Conservation (phyloP, 2,888 invertebrate genomes). For the Tachystola acroxantha region DNA sequence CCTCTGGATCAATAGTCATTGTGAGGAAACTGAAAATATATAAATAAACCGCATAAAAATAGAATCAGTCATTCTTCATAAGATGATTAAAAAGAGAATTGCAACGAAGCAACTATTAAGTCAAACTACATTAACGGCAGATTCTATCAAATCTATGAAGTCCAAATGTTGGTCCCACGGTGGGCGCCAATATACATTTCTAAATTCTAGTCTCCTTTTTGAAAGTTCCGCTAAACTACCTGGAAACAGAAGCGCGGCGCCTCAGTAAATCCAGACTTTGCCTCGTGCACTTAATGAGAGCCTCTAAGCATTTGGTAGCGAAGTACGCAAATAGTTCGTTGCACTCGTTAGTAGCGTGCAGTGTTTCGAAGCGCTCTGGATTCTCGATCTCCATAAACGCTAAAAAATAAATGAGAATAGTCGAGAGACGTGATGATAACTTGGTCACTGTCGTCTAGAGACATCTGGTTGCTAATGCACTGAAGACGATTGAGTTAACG, state of each 20-base stretch:
- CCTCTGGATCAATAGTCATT: slow-evolving; percentile 65
- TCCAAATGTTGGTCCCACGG: too few relatives aligned
- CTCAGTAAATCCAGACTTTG: slow-evolving; percentile 85
- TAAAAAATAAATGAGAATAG: slow-evolving; percentile 26
- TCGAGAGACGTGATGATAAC: too few relatives aligned
- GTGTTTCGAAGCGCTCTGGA: slow-evolving; percentile 76
- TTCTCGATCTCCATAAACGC: slow-evolving; percentile 82
- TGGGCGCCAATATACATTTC: too few relatives aligned
- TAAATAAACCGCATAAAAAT: too few relatives aligned
- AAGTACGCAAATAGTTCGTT: slow-evolving; percentile 90
- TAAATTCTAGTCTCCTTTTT: too few relatives aligned
- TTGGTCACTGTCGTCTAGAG: too few relatives aligned
- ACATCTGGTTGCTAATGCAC: too few relatives aligned
- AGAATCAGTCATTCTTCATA: too few relatives aligned
- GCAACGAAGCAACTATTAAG: background rate
- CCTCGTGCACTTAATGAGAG: slow-evolving; percentile 86
- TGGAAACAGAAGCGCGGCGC: slow-evolving; percentile 74
- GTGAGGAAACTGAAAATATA: slow-evolving; percentile 53
- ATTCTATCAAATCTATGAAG: too few relatives aligned
- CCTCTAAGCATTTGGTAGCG: slow-evolving; percentile 85
- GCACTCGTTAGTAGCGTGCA: slow-evolving; percentile 82
- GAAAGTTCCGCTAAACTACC: too few relatives aligned
- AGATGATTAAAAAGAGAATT: too few relatives aligned
- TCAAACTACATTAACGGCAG: background rate
- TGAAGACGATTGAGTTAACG: too few relatives aligned